These are phyloP conservation scores for Brachynemurus nebulosus DNA, from an alignment of 2,888 invertebrate genomes.

Conservation along the genomic window DNA sequence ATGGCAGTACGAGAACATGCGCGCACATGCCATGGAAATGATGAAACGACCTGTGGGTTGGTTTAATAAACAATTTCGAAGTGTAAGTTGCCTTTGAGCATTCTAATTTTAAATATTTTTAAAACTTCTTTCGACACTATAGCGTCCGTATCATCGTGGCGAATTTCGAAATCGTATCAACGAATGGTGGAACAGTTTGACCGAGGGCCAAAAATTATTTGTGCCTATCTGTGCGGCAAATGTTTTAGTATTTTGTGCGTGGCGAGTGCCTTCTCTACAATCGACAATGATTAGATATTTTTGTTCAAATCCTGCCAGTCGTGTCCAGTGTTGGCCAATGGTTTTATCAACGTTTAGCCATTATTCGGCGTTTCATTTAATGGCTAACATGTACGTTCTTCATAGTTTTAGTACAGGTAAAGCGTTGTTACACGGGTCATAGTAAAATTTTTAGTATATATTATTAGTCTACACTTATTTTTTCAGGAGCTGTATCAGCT, in stretches of 20 bases:
- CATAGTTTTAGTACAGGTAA: slow-evolving; percentile 60
- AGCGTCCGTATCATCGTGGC: slow-evolving; percentile 13
- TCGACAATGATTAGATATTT: slow-evolving; percentile 73
- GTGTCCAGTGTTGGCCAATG: slow-evolving; percentile 75
- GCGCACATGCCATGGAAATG: slow-evolving; percentile 40
- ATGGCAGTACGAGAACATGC: slow-evolving; percentile 72
- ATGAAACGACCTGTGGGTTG: slow-evolving; percentile 38
- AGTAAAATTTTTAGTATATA: slow-evolving; percentile 9
- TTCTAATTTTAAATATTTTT: background rate
- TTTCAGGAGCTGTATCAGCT: slow-evolving; percentile 48
- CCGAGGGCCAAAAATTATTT: slow-evolving; percentile 64
- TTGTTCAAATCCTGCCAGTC: slow-evolving; percentile 63
- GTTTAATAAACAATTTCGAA: slow-evolving; percentile 29
- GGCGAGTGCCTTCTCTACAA: slow-evolving; percentile 61
- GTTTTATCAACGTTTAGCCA: slow-evolving; percentile 92
- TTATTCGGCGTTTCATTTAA: slow-evolving; percentile 70
- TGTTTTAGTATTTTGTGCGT: slow-evolving; percentile 63
- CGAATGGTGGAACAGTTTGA: slow-evolving; percentile 58
- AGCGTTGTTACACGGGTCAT: background rate
- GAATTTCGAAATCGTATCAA: slow-evolving; percentile 28
- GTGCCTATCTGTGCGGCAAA: slow-evolving; percentile 68
- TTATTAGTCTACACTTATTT: slow-evolving; percentile 9
- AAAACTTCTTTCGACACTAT: background rate
- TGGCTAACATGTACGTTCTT: slow-evolving; percentile 92
- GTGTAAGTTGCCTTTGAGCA: slow-evolving; percentile 4